Base-by-base conservation (phyloP, 2,797 vertebrate genomes). In the Cephalopachus bancanus region DNA sequence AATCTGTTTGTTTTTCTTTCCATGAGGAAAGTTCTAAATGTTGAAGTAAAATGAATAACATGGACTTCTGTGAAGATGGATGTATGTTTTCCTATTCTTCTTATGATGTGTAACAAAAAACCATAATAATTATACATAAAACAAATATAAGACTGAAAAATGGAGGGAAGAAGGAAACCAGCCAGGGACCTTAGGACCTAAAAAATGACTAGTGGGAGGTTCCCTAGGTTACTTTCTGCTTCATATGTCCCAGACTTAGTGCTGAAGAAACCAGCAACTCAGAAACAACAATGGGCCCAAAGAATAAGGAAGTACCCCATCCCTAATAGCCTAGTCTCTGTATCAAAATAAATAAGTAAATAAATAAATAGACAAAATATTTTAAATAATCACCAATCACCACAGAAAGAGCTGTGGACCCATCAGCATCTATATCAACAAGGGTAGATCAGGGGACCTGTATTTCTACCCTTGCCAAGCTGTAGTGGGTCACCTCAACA, bases 401-500 rank as follows among this genome's bases (percentile, higher is more conserved):
- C 30, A 83, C 2, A 65, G 30, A 51, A 57, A 85, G 26, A 91
- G 24, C 30, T 24, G 1, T 60, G 7, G 17, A 3, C 3, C 16
- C 11, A 16, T 17, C 11, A 60, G 24, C 20, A 53, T 14, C 22
- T 10, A 62, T 17, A n/a, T 19, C n/a, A 87, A 37, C 17, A 55
- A 93, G 71, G 49, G 3, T 19, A 30, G 24, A 83, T 15, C 7
- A 53, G n/a, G 10, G 7, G n/a, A 64, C 59, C n/a, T 19, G 53
- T 11, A 84, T 49, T 26, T 69, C 28, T 15, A 22, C n/a, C 15
- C 10, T 79, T 44, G 37, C 17, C 2, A 67, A 20, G n/a, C n/a
- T 74, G 1, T 51, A 53, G 49, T n/a, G 7, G 76, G 20, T 5
- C 1, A 10, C 26, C 16, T 14, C 4, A 10, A 33, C 0, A 22